phyloP scores from a whole-genome alignment of 1,140 invertebrate species.

The Formica exsecta region DNA sequence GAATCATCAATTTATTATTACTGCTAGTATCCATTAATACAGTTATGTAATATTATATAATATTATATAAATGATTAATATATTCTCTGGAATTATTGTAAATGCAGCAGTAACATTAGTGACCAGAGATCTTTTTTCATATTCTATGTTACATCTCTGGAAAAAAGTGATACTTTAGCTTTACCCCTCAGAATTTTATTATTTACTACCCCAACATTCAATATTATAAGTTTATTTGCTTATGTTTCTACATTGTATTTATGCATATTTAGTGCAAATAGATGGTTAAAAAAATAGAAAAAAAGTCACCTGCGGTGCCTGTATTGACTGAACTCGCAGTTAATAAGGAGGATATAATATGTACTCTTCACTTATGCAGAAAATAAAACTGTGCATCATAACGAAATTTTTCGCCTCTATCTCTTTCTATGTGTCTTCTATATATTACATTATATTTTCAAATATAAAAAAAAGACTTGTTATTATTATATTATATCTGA shows the following conservation, averaged over 20 bases:
- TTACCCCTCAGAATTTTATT: not conserved
- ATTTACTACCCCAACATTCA: constrained; percentile 26
- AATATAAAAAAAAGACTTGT: too few relatives aligned
- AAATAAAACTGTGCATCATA: constrained; percentile 47
- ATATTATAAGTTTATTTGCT: constrained; percentile 33
- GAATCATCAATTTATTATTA: constrained; percentile 71
- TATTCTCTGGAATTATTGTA: constrained; percentile 71
- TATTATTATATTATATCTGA: not conserved
- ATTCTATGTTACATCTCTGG: constrained; percentile 27
- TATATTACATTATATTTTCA: not conserved
- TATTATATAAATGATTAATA: constrained; percentile 65
- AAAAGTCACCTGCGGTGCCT: constrained; percentile 56
- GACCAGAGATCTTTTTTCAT: constrained; percentile 29
- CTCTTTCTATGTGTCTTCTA: not conserved
- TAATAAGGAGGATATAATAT: constrained; percentile 51
- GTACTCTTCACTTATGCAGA: constrained; percentile 48
- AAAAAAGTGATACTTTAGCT: constrained; percentile 31
- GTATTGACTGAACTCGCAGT: constrained; percentile 48
- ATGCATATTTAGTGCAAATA: constrained; percentile 37
- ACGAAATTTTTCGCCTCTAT: not conserved
- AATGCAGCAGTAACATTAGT: constrained; percentile 39
- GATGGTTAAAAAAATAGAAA: constrained; percentile 23
- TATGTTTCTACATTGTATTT: constrained; percentile 47
- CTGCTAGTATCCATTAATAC: constrained; percentile 63
- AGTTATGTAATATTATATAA: constrained; percentile 68